Evolutionary conservation across 2,797 vertebrate genomes (phyloP), one percentile per base, ranked within the genome.

Genomic region (Tiaroga cobitis): DNA sequence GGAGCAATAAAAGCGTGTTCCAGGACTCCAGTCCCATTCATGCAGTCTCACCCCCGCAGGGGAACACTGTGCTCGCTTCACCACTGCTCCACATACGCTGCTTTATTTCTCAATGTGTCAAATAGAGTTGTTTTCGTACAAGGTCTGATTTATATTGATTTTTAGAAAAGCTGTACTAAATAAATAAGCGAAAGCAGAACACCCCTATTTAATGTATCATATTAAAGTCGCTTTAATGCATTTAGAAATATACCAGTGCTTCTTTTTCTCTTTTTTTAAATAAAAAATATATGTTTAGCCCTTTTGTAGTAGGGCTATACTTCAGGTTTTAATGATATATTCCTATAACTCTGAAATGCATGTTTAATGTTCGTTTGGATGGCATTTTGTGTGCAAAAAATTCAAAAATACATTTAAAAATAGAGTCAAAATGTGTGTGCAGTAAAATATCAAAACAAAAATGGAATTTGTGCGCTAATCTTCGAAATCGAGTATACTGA

Each of bases 131-230:
- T 10, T 63, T 63, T 32, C 4, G 39, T 51, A 4, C 61, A 56
- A 5, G 15, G 11, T 21, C 37, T 49, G 43, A 70, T 83, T 65
- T 67, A 34, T 80, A 51, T 67, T 24, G 13, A 83, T 87, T 85
- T 84, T 70, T 68, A 65, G 34, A 81, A 61, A 72, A 76, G 13
- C 46, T 68, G 19, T 32, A 10, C 29, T 83, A 59, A 85, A 89
- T 85, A 85, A 68, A 85, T 83, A 46, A 59, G 26, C n/a, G 9
- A 26, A n/a, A 26, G 21, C n/a, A 7, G 9, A 56, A 70, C 63
- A 37, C 7, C 13, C 1, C 63, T 81, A 69, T 89, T 84, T 82
- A 79, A 85, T 85, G 76, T 63, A 74, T 83, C 69, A 82, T 75
- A 69, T 83, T 54, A 80, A 85, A 85, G 67, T 78, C 85, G 49